Percentiles rank a stretch among this genome's conserved stretches.
Conservation (phyloP, 1,140 invertebrate species). For the Drosophila carrolli region DNA sequence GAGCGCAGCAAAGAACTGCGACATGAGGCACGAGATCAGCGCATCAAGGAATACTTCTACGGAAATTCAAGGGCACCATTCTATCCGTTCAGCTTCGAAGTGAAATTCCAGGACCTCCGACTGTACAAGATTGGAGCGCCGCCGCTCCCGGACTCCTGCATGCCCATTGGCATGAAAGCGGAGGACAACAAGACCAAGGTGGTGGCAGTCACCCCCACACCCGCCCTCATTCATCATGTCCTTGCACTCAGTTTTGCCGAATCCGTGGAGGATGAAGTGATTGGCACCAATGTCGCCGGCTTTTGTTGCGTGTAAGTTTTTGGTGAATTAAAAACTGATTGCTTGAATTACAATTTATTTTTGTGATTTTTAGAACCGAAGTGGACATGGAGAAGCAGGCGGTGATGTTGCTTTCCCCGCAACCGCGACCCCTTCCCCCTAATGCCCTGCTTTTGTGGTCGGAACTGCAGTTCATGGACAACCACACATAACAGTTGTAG, state of each 20-base stretch:
- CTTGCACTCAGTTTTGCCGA: slow-evolving; percentile 94
- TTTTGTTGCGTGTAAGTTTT: slow-evolving; percentile 96
- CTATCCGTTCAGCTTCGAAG: slow-evolving; percentile 96
- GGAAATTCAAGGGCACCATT: slow-evolving; percentile 90
- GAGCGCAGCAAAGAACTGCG: slow-evolving; percentile 91
- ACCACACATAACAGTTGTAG: slow-evolving; percentile 85
- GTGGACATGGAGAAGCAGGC: slow-evolving; percentile 94
- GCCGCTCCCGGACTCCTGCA: slow-evolving; percentile 95
- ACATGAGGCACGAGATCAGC: slow-evolving; percentile 90
- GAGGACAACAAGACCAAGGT: slow-evolving; percentile 97
- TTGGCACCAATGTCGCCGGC: slow-evolving; percentile 95
- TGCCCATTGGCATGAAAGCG: slow-evolving; percentile 97
- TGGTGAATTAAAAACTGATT: not conserved
- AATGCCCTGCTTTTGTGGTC: slow-evolving; percentile 92
- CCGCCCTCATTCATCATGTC: slow-evolving; percentile 93
- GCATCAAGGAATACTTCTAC: slow-evolving; percentile 98
- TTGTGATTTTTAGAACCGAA: slow-evolving; percentile 89
- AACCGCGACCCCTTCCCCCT: slow-evolving; percentile 95
- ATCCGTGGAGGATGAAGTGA: slow-evolving; percentile 90
- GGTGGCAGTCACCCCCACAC: slow-evolving; percentile 91
- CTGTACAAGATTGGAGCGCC: slow-evolving; percentile 98
- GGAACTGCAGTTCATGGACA: slow-evolving; percentile 95
- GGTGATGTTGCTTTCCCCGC: slow-evolving; percentile 95
- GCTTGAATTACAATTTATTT: slow-evolving; percentile 11
- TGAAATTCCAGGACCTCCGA: slow-evolving; percentile 94